These are phyloP conservation scores for Tachina lurida DNA, from an alignment of 2,888 invertebrate genomes.

Conservation along the genomic window DNA sequence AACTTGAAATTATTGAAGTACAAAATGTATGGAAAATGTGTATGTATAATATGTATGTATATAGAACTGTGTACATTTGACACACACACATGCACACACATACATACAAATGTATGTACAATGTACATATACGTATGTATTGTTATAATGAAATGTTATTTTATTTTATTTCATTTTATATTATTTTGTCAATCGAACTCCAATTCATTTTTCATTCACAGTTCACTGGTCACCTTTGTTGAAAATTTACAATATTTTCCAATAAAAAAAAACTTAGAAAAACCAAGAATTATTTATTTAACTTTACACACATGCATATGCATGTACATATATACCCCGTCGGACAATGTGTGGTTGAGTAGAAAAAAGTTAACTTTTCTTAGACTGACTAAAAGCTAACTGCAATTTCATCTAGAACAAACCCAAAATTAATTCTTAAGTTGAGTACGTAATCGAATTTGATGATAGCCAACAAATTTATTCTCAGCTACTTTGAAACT, in stretches of 20 bases:
- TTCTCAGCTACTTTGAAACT: no score
- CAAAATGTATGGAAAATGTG: background rate
- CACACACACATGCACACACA: background rate
- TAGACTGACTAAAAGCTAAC: no score
- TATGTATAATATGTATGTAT: background rate
- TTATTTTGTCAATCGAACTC: slow-evolving; percentile 81
- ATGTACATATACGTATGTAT: background rate
- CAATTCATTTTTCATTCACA: slow-evolving; percentile 82
- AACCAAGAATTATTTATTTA: slow-evolving; percentile 54
- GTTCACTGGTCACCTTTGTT: slow-evolving; percentile 77
- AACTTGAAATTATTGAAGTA: slow-evolving; percentile 21
- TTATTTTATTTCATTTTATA: slow-evolving; percentile 74
- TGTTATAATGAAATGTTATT: slow-evolving; percentile 60
- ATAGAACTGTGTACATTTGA: background rate
- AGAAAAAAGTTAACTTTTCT: no score
- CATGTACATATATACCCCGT: no score
- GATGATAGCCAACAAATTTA: no score
- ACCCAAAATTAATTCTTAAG: no score
- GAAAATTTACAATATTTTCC: slow-evolving; percentile 72
- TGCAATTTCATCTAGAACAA: no score
- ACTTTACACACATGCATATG: slow-evolving; percentile 11
- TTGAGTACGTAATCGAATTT: no score
- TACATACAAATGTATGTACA: background rate
- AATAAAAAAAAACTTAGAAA: slow-evolving; percentile 72
- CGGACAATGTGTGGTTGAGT: no score